Evolutionary conservation across 1,140 invertebrate species (phyloP), one percentile per base, ranked within the genome.

Genomic region (Tigriopus japonicus): DNA sequence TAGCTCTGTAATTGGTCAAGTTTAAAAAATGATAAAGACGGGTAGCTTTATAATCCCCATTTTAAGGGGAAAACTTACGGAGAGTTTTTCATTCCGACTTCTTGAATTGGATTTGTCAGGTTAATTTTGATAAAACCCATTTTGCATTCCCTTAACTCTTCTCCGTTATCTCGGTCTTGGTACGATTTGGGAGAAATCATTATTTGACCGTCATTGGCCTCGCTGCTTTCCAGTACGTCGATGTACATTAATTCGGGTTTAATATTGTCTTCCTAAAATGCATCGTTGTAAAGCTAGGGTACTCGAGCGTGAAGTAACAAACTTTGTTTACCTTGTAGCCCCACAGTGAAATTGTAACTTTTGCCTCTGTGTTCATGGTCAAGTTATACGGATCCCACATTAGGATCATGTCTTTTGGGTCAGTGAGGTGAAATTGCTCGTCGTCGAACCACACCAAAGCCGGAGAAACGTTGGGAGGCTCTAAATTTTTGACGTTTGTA

Each of bases 51-150:
- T n/a, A n/a, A n/a, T n/a, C n/a, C n/a, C n/a, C n/a, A n/a, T n/a
- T n/a, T n/a, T n/a, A n/a, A n/a, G 24, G 19, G 15, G 53, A 28
- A 28, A 66, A 85, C 83, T 81, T 75, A 88, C 84, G 89, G 88
- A 59, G 84, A 82, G 64, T 86, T 78, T 42, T 77, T 69, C 21
- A 86, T 70, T 24, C 80, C 79, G 17, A 77, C 77, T 64, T 81
- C 81, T 17, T 80, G 75, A n/a, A 79, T 76, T 0, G 71, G 83
- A 40, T 84, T 81, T 0, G 87, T 90, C 15, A 93, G 73, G 71
- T 91, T 92, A 49, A 94, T 87, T 69, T 87, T 85, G 15, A 94
- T 75, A 66, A 94, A 90, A 15, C 90, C 90, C 69, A 92, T 90
- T 65, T 83, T 78, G 71, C 90, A 77, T 63, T 89, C 84, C 14